Base-by-base conservation (phyloP, 2,888 invertebrate genomes). In the Drosophila koepferae region DNA sequence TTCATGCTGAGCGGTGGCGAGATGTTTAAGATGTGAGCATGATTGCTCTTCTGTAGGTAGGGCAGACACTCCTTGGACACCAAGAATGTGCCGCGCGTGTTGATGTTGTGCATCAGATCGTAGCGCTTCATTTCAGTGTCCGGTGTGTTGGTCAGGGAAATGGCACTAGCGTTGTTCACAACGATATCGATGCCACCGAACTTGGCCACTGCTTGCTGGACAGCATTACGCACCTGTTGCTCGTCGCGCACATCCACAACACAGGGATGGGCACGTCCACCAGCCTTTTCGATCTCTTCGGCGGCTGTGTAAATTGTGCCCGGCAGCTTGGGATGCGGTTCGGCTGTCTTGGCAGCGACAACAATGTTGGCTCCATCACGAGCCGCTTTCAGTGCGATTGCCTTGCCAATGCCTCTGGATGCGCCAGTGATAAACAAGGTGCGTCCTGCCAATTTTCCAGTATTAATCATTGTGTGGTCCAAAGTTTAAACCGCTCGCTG, bases 121-220 rank as follows among this genome's bases (percentile, higher is more conserved):
- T 97, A 99, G 93, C 96, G 95, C 94, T 99, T 99, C 98, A 99
- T 99, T 44, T 97, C 96, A 0, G 98, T 98, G 9, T 95, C 94
- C 3, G 95, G 94, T 0, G 99, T 99, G 56, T 95, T 95, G 0
- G 98, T 96, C 61, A 98, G 93, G 0, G 96, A 96, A 87, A 99
- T 99, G 14, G 99, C 99, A 74, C 98, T 98, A 1, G 99, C 99
- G 94, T 99, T 99, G 94, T 99, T 99, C 20, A 99, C 94, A 23
- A 98, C 93, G 80, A 99, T 97, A 92, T 99, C 99, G 85, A 99
- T 98, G 14, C 99, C 98, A 40, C 99, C 99, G 94, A 99, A 99
- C 94, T 92, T 95, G 58, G 95, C 93, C 0, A 96, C 96, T 0
- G 97, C 96, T 77, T 94, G 93, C 67, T 95, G 94, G 0, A 97